Evolutionary conservation across 1,140 invertebrate genomes (phyloP), one percentile per base, ranked within the genome.

Genomic region (Hycleus cichorii): DNA sequence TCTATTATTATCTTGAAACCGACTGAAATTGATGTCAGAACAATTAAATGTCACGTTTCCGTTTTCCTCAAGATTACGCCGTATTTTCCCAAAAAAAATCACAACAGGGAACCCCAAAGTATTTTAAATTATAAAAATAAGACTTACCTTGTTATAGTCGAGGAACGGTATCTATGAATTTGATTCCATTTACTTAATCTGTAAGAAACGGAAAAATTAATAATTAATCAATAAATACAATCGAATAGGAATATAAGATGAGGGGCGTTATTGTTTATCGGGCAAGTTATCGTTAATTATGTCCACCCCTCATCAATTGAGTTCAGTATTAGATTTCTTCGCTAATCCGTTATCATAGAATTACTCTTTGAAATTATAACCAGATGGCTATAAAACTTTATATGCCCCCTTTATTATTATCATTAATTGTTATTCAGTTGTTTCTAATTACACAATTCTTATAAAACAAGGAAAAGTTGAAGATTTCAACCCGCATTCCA

Each of bases 171-270:
- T 60, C 60, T 62, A 60, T 62, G 57, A 67, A 59, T 69, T 65
- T 56, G 63, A 66, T 64, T 69, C 67, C 67, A 69, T 69, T 65
- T 69, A 67, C 59, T 64, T 66, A 67, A 57, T 65, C 67, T 69
- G 67, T 46, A 66, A 64, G 60, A 63, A 47, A 47, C 53, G 59
- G 1, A 18, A 47, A 38, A 18, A 9, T 26, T n/a, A 47, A 4
- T 7, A n/a, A 42, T 42, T 42, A 42, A 42, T n/a, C 10, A 6
- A 6, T 42, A 48, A 56, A 10, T 47, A 47, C 43, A 38, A 56
- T 39, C 27, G 50, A n/a, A 58, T 18, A 11, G 43, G 8, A 47
- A 39, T 39, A 47, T 47, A 42, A 58, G 45, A 52, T 50, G 49
- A 46, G 39, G 47, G 40, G 32, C 32, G 32, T 32, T 32, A 32